phyloP scores from a whole-genome alignment of 2,888 invertebrate genomes.

The Hyppa rectilinea region DNA sequence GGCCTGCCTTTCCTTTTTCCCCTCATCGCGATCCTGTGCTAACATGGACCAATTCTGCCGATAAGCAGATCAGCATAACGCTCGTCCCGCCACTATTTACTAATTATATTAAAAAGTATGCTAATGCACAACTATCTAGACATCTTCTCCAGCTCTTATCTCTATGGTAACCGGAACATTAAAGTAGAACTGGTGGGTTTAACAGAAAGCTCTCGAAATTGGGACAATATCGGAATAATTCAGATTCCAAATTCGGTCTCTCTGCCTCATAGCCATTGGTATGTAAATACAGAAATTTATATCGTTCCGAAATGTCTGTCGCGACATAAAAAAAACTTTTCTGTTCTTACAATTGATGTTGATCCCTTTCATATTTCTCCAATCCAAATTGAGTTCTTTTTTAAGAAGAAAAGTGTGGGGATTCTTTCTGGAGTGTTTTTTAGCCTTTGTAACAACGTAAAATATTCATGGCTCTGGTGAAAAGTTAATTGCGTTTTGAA shows the following conservation, averaged over 20 bases:
- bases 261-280: conserved; percentile 59
- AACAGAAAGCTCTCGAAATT: conserved; percentile 40
- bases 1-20: no score
- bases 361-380: conserved; percentile 65
- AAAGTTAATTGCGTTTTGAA: conserved; percentile 39
- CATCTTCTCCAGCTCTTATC: not conserved
- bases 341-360: conserved; percentile 64
- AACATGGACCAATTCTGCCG: no score
- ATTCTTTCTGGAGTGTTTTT: conserved; percentile 31
- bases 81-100: not conserved
- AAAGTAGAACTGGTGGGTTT: conserved; percentile 25
- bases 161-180: not conserved
- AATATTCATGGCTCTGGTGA: conserved; percentile 36
- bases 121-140: not conserved
- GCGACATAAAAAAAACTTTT: conserved; percentile 63
- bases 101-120: not conserved
- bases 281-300: conserved; percentile 67
- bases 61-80: no score
- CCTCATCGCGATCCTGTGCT: no score
- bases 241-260: conserved; percentile 60
- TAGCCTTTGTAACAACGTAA: conserved; percentile 22
- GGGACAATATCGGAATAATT: conserved; percentile 50
- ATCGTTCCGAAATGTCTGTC: conserved; percentile 50
- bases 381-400: conserved; percentile 60
- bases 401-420: conserved; percentile 42